Evolutionary conservation across 2,113 vertebrate genomes (phyloP), one percentile per base, ranked within the genome.

Genomic region (Pomatostomus ruficeps): DNA sequence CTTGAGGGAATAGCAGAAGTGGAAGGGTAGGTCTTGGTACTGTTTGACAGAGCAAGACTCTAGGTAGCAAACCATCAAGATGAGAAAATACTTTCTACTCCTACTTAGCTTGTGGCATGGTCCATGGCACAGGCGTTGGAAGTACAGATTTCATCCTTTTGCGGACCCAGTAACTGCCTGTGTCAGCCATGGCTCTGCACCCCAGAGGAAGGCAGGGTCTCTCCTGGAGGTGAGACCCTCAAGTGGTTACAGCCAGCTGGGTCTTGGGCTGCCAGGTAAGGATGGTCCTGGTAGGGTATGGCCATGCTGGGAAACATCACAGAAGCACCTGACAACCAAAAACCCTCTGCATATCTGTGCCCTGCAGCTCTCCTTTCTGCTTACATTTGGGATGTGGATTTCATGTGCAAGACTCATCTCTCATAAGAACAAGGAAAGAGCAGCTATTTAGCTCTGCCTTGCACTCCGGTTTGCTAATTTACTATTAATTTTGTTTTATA

Each of bases 211-310:
- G 28, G 24, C 22, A 72, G n/a, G 3, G 16, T 49, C 26, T 80
- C 28, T n/a, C 36, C 42, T 45, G 36, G 4, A 82, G n/a, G 12
- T 15, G 48, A 63, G 28, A 85, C 14, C 46, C 48, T 68, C 45
- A 38, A 19, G 16, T 0, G 0, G 43, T 49, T 4, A 0, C 45
- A 81, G 63, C 48, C 48, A 76, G 71, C 14, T 0, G 0, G 9
- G 6, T 29, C 43, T 62, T 1, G 2, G 79, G 35, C 59, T 84
- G 51, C 28, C 59, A 21, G 19, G 2, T 72, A 71, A 75, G 35
- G 19, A 62, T 61, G 24, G 14, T 68, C 33, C 42, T 80, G 20
- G 28, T 14, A 83, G 13, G 11, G 26, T 49, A 29, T 24, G 52
- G 23, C 31, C 36, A 10, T 1, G 2, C 52, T 59, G 33, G 33